phyloP scores from a whole-genome alignment of 2,888 invertebrate species.

The Tupiocoris notatus region DNA sequence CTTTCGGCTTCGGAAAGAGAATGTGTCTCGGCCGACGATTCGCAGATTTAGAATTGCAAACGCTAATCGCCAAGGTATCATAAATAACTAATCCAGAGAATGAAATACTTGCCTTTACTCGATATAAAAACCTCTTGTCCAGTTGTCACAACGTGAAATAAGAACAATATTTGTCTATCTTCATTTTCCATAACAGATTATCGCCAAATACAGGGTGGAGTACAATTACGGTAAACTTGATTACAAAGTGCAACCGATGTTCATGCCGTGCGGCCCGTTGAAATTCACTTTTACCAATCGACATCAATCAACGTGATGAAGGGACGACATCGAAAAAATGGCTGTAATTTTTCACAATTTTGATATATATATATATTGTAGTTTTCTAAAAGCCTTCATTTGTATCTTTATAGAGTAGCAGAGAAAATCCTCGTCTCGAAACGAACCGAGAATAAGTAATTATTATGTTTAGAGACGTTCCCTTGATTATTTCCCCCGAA shows the following conservation, averaged over 20 bases:
- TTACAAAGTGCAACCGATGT: constrained; percentile 85
- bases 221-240: constrained; percentile 73
- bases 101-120: background rate
- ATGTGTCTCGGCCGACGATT: constrained; percentile 84
- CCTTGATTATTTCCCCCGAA: too few relatives aligned
- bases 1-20: constrained; percentile 77
- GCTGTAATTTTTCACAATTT: too few relatives aligned
- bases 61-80: constrained; percentile 72
- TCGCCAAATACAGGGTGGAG: constrained; percentile 73
- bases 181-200: constrained; percentile 58
- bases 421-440: too few relatives aligned
- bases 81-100: background rate
- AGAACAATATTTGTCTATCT: background rate
- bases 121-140: background rate
- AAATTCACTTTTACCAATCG: constrained; percentile 59
- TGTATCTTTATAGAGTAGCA: too few relatives aligned
- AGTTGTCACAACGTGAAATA: background rate
- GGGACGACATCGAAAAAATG: too few relatives aligned
- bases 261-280: constrained; percentile 78
- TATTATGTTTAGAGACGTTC: too few relatives aligned
- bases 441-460: too few relatives aligned
- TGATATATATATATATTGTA: too few relatives aligned
- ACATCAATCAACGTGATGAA: too few relatives aligned
- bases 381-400: too few relatives aligned
- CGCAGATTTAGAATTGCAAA: constrained; percentile 87